These are phyloP conservation scores for Yasuhikotakia modesta DNA, from an alignment of 2,797 vertebrate genomes.

Conservation along the genomic window DNA sequence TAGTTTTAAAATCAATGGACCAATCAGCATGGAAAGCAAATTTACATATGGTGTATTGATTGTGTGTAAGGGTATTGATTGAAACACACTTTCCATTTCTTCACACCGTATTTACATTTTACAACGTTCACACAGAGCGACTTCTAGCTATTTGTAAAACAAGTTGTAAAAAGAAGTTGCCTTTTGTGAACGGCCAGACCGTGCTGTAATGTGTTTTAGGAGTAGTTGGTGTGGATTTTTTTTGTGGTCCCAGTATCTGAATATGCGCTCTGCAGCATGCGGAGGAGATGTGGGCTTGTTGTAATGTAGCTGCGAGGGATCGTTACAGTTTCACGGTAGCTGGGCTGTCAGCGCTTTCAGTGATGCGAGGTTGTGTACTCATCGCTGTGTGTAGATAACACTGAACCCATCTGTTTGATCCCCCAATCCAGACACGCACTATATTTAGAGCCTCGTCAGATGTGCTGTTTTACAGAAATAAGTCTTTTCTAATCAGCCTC, in stretches of 20 bases:
- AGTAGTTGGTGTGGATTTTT: conserved; percentile 11
- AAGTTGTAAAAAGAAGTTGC: too few species aligned
- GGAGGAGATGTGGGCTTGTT: conserved; percentile 21
- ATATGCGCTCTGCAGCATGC: not conserved
- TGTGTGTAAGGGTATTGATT: not conserved
- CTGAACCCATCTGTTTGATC: conserved; percentile 53
- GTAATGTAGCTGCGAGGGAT: conserved; percentile 31
- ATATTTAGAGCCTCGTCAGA: conserved; percentile 57
- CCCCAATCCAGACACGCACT: conserved; percentile 38
- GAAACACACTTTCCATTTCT: not conserved
- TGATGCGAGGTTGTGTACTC: conserved; percentile 36
- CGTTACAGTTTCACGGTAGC: conserved; percentile 28
- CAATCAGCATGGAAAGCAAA: not conserved
- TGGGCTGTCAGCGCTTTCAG: conserved; percentile 23
- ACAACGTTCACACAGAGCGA: too few species aligned
- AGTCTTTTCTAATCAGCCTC: conserved; percentile 54
- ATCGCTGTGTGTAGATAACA: conserved; percentile 46
- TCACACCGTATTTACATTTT: too few species aligned
- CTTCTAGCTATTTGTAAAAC: not conserved
- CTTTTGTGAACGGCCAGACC: not conserved
- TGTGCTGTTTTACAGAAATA: conserved; percentile 54
- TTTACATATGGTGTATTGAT: not conserved
- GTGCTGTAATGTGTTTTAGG: not conserved
- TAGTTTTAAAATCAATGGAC: not conserved
- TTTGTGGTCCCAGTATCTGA: not conserved